These are phyloP conservation scores for Polypterus senegalus DNA, from an alignment of 2,113 vertebrate species.

Conservation along the genomic window DNA sequence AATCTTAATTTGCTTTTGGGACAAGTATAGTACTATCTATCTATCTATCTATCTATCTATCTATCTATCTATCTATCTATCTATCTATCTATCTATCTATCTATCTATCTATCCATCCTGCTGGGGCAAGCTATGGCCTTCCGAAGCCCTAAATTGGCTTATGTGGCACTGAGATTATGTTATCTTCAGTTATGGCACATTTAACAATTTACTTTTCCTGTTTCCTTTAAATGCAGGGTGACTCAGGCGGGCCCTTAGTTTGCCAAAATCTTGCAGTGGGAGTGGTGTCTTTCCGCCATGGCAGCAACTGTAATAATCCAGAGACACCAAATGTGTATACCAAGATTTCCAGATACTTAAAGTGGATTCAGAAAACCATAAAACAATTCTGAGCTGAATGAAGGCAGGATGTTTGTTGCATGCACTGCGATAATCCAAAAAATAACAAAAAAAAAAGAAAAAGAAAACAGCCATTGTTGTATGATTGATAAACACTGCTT, in stretches of 20 bases:
- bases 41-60: no score
- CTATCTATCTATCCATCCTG: neutral
- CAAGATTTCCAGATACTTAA: slow-evolving; percentile 24
- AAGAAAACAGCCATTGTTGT: neutral
- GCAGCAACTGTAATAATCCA: slow-evolving; percentile 7
- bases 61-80: neutral
- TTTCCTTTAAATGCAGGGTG: slow-evolving; percentile 43
- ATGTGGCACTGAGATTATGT: neutral
- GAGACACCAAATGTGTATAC: slow-evolving; percentile 37
- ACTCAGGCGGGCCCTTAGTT: slow-evolving; percentile 71
- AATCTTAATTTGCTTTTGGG: no score
- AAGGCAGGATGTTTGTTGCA: neutral
- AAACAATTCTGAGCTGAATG: neutral
- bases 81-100: neutral
- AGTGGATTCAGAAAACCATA: slow-evolving; percentile 29
- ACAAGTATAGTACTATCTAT: no score
- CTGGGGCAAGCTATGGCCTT: neutral
- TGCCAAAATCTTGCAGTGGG: slow-evolving; percentile 54
- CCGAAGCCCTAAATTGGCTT: neutral
- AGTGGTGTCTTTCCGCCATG: slow-evolving; percentile 50
- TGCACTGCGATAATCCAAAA: neutral
- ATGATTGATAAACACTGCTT: neutral
- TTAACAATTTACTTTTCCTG: neutral
- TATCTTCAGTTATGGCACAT: neutral
- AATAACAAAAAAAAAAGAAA: neutral